A percentile compares a stretch with the other conserved stretches of the same genome.
Conservation (phyloP, 2,888 invertebrate genomes). For the Melinaea menophilus region DNA sequence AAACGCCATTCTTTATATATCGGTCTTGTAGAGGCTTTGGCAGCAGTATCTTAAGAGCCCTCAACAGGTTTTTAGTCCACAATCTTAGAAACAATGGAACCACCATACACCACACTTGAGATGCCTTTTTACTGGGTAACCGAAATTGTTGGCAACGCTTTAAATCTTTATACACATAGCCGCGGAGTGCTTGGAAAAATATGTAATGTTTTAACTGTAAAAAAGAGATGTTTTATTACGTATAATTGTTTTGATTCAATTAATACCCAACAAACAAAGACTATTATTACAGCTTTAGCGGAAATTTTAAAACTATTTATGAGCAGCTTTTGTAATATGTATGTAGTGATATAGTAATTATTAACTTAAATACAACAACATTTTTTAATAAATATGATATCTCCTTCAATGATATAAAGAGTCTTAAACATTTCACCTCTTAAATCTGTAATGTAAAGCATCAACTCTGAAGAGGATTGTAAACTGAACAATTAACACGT, state of each 20-base stretch:
- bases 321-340: too few relatives aligned
- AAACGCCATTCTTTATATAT: neutral
- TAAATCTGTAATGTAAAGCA: too few relatives aligned
- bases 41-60: conserved; percentile 36
- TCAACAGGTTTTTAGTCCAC: conserved; percentile 35
- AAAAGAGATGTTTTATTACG: too few relatives aligned
- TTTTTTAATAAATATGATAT: too few relatives aligned
- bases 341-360: too few relatives aligned
- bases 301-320: too few relatives aligned
- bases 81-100: conserved; percentile 36
- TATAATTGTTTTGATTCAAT: too few relatives aligned
- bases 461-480: conserved; percentile 18
- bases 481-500: conserved; percentile 23
- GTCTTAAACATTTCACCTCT: too few relatives aligned
- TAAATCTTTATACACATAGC: neutral
- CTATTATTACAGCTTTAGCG: too few relatives aligned
- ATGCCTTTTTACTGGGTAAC: conserved; percentile 5
- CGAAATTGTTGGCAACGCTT: neutral
- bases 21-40: conserved; percentile 23
- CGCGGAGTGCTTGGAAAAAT: neutral
- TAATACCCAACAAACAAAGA: too few relatives aligned
- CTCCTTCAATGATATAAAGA: too few relatives aligned
- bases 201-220: neutral
- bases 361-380: too few relatives aligned
- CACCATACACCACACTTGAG: conserved; percentile 14